Base-by-base conservation (phyloP, 2,888 invertebrate species). In the Leucoptera coffeella region DNA sequence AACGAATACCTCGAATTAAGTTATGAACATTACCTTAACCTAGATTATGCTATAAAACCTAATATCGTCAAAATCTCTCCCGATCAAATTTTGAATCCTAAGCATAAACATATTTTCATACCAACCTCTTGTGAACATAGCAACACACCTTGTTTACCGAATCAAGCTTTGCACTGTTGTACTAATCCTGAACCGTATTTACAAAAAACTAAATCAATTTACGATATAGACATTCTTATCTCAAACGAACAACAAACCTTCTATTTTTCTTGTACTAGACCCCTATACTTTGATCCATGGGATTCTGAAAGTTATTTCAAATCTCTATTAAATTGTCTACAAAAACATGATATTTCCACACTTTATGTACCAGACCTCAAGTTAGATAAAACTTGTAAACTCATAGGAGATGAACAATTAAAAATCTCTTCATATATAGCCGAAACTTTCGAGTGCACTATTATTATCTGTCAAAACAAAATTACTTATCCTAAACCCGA, bases 241-340 rank as follows among this genome's bases (percentile, higher is more conserved):
- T 42, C 39, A 10, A 26, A 42, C 5, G 22, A 35, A 22, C 35
- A 41, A 8, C 40, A 42, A 39, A 40, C 38, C 20, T 5, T 38
- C 4, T 26, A 24, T 4, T 36, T 41, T 17, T 22, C 30, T 11
- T 25, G 10, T 23, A 32, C 42, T n/a, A n/a, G n/a, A n/a, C n/a
- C n/a, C n/a, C n/a, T n/a, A n/a, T n/a, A n/a, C n/a, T n/a, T 27
- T 19, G 34, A 38, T 22, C 32, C 40, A 4, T 42, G 43, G 40
- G 38, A 41, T 22, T 29, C 38, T 2, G 42, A 44, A 38, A 42
- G 36, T 23, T 44, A 45, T 30, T 45, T 43, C 9, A 45, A 44
- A 38, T 22, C 38, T 1, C 31, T 43, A 1, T 11, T 42, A 12
- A 25, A 32, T 9, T 44, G 43, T 14, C 14, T 43, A 12, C 41